A percentile compares a stretch with the other conserved stretches of the same genome.
phyloP scores from a whole-genome alignment of 2,797 vertebrate species.

The Pseudochaenichthys georgianus region DNA sequence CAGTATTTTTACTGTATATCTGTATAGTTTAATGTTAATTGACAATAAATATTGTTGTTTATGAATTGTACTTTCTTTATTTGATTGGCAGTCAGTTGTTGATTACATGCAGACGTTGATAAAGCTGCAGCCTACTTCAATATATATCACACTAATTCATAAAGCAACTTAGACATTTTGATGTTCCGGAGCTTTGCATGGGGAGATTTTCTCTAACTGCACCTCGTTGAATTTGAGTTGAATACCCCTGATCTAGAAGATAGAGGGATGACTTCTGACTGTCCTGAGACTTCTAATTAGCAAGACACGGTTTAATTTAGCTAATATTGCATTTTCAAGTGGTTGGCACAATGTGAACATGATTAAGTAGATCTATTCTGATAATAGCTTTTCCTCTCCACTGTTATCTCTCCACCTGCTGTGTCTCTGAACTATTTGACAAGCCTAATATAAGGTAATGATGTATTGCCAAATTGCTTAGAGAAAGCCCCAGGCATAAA shows the following conservation, averaged over 20 bases:
- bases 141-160: no score
- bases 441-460: conserved; percentile 48
- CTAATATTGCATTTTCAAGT: conserved; percentile 53
- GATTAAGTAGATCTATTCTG: conserved; percentile 62
- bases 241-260: not conserved
- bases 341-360: conserved; percentile 52
- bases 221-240: no score
- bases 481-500: conserved; percentile 39
- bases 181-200: no score
- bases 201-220: no score
- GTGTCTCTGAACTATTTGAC: conserved; percentile 62
- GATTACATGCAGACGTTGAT: no score
- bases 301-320: conserved; percentile 46
- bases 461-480: conserved; percentile 48
- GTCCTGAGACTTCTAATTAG: conserved; percentile 40
- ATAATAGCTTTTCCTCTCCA: conserved; percentile 60
- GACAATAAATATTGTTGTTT: no score
- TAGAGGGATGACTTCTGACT: conserved; percentile 9
- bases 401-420: conserved; percentile 65
- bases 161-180: no score
- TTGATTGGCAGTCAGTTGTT: no score
- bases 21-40: no score
- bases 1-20: no score
- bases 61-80: no score
- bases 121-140: no score